Base-by-base conservation (phyloP, 2,888 invertebrate genomes). In the Rambutsinella grinnellia region DNA sequence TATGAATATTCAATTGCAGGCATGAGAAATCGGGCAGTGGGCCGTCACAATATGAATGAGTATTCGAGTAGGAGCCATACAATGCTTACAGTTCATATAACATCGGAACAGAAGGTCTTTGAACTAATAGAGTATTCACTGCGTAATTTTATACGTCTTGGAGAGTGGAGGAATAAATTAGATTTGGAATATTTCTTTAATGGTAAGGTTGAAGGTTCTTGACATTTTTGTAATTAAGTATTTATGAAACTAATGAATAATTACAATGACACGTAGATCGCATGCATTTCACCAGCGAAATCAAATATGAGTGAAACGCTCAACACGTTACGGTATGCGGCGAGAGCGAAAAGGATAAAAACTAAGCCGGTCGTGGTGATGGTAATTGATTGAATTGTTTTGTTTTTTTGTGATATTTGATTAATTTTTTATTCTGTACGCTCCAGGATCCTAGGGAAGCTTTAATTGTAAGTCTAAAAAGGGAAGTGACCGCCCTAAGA, bases 301-400 rank as follows among this genome's bases (percentile, higher is more conserved):
- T 93, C 93, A 0, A 97, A 96, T 86, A 88, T 93, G 60, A 91
- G 91, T 44, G 97, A 97, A 87, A 95, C 96, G 0, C 86, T 96
- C 75, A 97, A 96, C 87, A 97, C 97, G 0, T 89, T 97, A 19
- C 90, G 97, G 21, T 97, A 97, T 88, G 97, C 97, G 0, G 93
- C 95, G 0, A 88, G 97, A 82, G 96, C 97, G 0, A 97, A 96
- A 88, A 93, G 93, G 86, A 97, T 97, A 81, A 92, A 93, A 84
- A 94, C 95, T 0, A 96, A 96, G 85, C 97, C 97, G 0, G 92
- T 96, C 19, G 93, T 97, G 26, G 93, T 96, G 87, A 96, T 97
- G 95, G 94, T 94, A 87, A 89, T 89, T 19, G 6, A 26, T 24
- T 26, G 36, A 23, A 21, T 58, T 26, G 3, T 26, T 28, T 27